Conservation (phyloP, 2,797 vertebrate species). For the Hipposideros larvatus region DNA sequence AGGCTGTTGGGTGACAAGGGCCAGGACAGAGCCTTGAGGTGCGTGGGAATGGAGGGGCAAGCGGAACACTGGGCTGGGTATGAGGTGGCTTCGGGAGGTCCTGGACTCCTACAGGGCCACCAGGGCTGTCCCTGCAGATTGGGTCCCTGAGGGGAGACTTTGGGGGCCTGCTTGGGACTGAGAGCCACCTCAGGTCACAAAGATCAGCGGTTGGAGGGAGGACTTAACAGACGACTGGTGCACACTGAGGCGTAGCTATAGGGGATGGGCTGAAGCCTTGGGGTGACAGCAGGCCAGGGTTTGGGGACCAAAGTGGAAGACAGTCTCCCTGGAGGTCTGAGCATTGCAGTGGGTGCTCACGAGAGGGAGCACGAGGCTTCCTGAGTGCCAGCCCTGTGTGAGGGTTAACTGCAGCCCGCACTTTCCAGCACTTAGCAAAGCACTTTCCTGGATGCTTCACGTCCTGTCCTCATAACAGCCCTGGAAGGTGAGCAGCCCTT, state of each 20-base stretch:
- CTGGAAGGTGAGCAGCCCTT: background rate
- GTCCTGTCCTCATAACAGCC: background rate
- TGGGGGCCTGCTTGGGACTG: background rate
- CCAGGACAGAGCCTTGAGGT: background rate
- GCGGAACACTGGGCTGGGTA: background rate
- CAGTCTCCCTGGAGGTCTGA: background rate
- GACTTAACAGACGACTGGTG: fast-evolving
- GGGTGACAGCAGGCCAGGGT: background rate
- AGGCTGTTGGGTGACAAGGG: background rate
- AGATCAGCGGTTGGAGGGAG: background rate
- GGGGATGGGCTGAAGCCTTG: background rate
- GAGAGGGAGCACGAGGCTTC: background rate
- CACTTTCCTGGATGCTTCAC: fast-evolving
- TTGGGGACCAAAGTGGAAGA: background rate
- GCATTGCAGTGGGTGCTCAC: background rate
- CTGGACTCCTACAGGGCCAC: background rate
- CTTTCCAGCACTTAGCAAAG: background rate
- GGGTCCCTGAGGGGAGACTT: background rate
- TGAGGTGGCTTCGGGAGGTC: background rate
- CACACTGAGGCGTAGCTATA: too few relatives aligned
- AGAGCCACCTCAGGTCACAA: background rate
- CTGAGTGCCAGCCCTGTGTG: background rate
- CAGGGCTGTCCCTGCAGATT: background rate
- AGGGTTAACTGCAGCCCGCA: fast-evolving
- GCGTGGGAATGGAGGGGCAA: background rate